These are phyloP conservation scores for Epirrita christyi DNA, from an alignment of 2,888 invertebrate species.

Conservation along the genomic window DNA sequence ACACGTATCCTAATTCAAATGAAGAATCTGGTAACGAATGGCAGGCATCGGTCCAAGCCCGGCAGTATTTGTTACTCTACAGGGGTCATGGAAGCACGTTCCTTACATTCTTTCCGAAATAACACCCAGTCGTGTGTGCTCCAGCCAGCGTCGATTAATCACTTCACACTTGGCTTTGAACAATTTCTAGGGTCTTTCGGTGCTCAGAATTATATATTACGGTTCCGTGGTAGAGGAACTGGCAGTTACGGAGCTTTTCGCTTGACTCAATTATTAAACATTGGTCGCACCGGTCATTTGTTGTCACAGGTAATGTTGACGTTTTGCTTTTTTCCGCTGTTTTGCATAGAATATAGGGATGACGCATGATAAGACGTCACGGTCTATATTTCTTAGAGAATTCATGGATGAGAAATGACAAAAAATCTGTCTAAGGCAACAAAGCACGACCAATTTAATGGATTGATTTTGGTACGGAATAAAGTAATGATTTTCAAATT, in stretches of 20 bases:
- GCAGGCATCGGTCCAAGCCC: slow-evolving; percentile 64
- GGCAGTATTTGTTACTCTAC: slow-evolving; percentile 71
- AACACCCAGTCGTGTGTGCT: slow-evolving; percentile 74
- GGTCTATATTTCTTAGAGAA: no score
- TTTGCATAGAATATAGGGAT: no score
- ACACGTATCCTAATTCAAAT: slow-evolving; percentile 74
- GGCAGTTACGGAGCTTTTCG: slow-evolving; percentile 7
- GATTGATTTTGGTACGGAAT: no score
- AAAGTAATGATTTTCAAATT: no score
- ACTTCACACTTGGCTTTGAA: slow-evolving; percentile 67
- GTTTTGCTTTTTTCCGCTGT: no score
- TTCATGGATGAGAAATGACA: no score
- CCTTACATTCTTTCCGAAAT: slow-evolving; percentile 78
- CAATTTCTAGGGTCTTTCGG: slow-evolving; percentile 37
- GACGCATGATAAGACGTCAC: no score
- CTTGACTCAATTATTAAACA: slow-evolving; percentile 4
- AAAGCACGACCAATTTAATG: no score
- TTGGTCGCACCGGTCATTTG: no score
- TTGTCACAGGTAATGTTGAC: no score
- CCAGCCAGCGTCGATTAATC: slow-evolving; percentile 70
- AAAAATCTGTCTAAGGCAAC: no score
- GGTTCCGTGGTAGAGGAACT: slow-evolving; percentile 11
- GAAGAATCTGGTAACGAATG: slow-evolving; percentile 73
- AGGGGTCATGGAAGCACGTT: slow-evolving; percentile 81
- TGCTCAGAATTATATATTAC: slow-evolving; percentile 25